A percentile compares a stretch with the other conserved stretches of the same genome.
Conservation (phyloP, 2,797 vertebrate species). For the Chloroceryle inda region DNA sequence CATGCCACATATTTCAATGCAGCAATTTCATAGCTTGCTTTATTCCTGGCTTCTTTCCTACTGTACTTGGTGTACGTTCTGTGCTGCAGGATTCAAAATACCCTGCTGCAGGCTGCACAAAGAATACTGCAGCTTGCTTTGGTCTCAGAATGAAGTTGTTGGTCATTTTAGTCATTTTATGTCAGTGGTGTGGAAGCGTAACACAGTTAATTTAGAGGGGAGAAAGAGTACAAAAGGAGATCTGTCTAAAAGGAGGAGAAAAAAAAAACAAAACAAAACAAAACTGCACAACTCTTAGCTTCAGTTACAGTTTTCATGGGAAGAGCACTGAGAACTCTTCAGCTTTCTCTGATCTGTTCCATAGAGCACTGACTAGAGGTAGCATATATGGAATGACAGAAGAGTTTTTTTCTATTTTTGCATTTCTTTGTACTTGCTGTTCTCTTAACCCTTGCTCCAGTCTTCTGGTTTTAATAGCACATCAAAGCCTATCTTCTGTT, state of each 20-base stretch:
- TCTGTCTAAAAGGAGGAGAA: not conserved
- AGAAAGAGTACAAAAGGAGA: not conserved
- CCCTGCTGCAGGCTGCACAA: not conserved
- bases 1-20: not conserved
- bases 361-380: not conserved
- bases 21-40: not conserved
- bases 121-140: not conserved
- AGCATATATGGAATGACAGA: not conserved
- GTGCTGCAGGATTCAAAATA: not conserved
- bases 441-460: not conserved
- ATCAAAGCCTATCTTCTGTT: not conserved
- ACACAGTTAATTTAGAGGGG: rapidly evolving
- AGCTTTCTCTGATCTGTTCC: not conserved
- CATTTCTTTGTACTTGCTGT: not conserved
- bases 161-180: not conserved
- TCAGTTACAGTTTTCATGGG: not conserved
- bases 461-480: not conserved
- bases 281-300: not conserved
- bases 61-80: rapidly evolving
- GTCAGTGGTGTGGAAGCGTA: not conserved
- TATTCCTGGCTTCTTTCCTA: rapidly evolving
- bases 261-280: no score
- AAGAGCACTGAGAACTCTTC: not conserved
- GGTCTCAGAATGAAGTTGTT: not conserved
- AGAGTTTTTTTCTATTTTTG: not conserved